phyloP scores from a whole-genome alignment of 2,888 invertebrate genomes.

The Phyllotreta cruciferae region DNA sequence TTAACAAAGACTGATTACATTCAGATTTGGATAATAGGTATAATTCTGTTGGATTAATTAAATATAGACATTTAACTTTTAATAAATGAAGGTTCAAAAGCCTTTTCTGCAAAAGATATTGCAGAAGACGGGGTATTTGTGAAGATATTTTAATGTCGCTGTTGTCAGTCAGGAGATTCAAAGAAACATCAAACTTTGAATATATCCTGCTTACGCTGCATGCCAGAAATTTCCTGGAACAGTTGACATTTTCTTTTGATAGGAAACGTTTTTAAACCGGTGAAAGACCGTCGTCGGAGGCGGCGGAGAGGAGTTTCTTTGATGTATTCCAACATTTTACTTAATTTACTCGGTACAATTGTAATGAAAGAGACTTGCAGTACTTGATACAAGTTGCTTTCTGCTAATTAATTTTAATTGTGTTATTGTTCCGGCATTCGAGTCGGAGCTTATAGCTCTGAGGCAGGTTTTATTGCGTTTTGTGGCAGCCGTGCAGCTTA shows the following conservation, averaged over 20 bases:
- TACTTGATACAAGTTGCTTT: conserved; percentile 31
- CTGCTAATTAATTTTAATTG: conserved; percentile 39
- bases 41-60: too few species aligned
- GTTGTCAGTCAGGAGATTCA: conserved; percentile 1
- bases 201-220: conserved; percentile 4
- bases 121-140: too few species aligned
- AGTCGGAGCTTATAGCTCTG: conserved; percentile 29
- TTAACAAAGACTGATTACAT: too few species aligned
- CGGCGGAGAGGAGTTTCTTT: conserved; percentile 24
- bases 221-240: conserved; percentile 6
- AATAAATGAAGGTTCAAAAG: too few species aligned
- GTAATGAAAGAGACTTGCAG: conserved; percentile 32
- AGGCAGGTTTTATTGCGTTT: conserved; percentile 32
- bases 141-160: conserved; percentile 4
- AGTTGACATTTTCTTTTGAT: conserved; percentile 20
- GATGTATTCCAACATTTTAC: conserved; percentile 35
- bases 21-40: too few species aligned
- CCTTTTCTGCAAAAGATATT: too few species aligned
- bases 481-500: conserved; percentile 26
- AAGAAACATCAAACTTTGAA: conserved; percentile 9
- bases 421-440: conserved; percentile 35
- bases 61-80: too few species aligned
- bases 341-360: conserved; percentile 32
- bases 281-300: conserved; percentile 1
- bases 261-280: not conserved